phyloP scores from a whole-genome alignment of 1,140 invertebrate species.

The Sminthurides bifidus region DNA sequence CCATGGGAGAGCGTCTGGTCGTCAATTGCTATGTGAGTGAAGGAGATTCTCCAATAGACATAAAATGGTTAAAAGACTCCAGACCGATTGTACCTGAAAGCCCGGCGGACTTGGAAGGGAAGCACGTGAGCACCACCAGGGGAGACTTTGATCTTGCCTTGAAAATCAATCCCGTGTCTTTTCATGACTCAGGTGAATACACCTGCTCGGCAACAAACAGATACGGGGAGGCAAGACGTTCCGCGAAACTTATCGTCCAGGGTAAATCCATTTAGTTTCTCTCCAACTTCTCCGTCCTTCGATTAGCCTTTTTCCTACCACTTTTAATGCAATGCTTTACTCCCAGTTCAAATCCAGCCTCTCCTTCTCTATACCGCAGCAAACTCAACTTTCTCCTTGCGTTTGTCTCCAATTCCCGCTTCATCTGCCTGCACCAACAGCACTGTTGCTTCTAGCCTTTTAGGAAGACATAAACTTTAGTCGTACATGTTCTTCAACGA shows the following conservation, averaged over 20 bases:
- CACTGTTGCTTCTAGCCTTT: too few species aligned
- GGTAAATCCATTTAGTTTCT: background rate
- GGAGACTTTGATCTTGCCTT: conserved; percentile 24
- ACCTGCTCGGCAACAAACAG: background rate
- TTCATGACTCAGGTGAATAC: conserved; percentile 9
- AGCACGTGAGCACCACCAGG: background rate
- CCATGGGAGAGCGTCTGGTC: conserved; percentile 43
- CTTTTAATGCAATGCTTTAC: background rate
- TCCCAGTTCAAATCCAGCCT: too few species aligned
- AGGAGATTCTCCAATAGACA: conserved; percentile 53
- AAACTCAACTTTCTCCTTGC: too few species aligned
- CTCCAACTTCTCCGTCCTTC: background rate
- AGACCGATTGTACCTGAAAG: conserved; percentile 33
- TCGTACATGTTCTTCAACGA: too few species aligned
- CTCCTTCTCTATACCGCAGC: too few species aligned
- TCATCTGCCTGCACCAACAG: too few species aligned
- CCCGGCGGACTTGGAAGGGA: background rate
- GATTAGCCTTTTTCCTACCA: background rate
- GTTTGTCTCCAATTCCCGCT: too few species aligned
- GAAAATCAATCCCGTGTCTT: conserved; percentile 15
- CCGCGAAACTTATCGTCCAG: background rate
- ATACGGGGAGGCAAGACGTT: background rate
- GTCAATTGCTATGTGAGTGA: conserved; percentile 54
- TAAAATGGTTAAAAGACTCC: conserved; percentile 53
- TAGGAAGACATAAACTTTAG: too few species aligned